These are phyloP conservation scores for Arctopsyche grandis DNA, from an alignment of 1,140 invertebrate genomes.

Conservation along the genomic window DNA sequence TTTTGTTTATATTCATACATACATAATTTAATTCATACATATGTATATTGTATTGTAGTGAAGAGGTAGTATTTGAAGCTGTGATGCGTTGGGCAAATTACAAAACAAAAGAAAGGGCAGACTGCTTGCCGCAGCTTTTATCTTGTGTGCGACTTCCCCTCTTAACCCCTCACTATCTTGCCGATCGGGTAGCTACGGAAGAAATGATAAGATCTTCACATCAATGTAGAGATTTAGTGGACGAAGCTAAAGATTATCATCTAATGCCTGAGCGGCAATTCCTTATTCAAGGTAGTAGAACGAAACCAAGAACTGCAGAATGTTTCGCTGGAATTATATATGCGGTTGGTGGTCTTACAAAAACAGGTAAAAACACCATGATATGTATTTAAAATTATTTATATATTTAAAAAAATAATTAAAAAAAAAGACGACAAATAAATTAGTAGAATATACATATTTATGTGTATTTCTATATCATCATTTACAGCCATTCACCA, in stretches of 20 bases:
- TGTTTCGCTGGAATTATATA: constrained; percentile 84
- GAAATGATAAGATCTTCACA: constrained; percentile 80
- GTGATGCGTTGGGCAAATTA: constrained; percentile 86
- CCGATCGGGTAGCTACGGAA: constrained; percentile 86
- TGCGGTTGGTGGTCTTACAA: constrained; percentile 88
- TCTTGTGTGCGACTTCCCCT: constrained; percentile 82
- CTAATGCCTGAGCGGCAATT: constrained; percentile 84
- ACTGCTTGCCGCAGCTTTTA: constrained; percentile 77
- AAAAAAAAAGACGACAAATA: too few relatives aligned
- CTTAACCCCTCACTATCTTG: constrained; percentile 83
- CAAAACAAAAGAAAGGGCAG: constrained; percentile 68
- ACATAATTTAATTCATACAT: too few relatives aligned
- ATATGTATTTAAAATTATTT: neutral
- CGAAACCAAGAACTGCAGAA: constrained; percentile 80
- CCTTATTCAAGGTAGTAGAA: constrained; percentile 80
- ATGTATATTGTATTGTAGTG: constrained; percentile 59
- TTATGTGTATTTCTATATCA: too few relatives aligned
- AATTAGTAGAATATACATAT: too few relatives aligned
- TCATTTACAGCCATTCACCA: too few relatives aligned
- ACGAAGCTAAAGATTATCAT: constrained; percentile 87
- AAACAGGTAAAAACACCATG: constrained; percentile 71
- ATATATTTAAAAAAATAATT: too few relatives aligned
- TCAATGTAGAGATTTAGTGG: constrained; percentile 81
- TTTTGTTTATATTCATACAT: constrained; percentile 28
- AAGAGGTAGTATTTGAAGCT: constrained; percentile 85